phyloP scores from a whole-genome alignment of 2,888 invertebrate species.

The Beris chalybata region DNA sequence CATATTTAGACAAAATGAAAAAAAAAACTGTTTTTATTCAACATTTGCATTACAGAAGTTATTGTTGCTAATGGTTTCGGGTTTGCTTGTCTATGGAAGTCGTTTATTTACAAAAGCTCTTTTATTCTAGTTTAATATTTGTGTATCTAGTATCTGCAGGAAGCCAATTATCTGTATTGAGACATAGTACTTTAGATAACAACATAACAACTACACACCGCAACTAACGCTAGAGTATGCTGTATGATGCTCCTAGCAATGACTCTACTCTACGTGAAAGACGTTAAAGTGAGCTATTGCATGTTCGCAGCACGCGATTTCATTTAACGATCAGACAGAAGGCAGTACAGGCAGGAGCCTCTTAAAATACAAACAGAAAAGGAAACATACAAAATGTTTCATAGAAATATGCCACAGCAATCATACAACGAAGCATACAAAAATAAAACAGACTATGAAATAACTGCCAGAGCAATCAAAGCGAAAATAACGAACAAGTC shows the following conservation, averaged over 20 bases:
- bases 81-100: no score
- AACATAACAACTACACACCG: background rate
- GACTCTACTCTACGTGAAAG: background rate
- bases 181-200: conserved; percentile 9
- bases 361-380: conserved; percentile 38
- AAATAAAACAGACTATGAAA: conserved; percentile 27
- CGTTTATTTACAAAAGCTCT: no score
- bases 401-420: no score
- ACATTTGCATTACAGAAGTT: no score
- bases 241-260: background rate
- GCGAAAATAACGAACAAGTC: conserved; percentile 7
- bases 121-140: no score
- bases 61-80: no score
- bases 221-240: background rate
- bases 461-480: conserved; percentile 25
- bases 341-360: background rate
- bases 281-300: conserved; percentile 12
- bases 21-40: no score
- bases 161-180: background rate
- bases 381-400: background rate
- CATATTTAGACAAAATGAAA: no score
- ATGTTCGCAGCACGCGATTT: conserved; percentile 19
- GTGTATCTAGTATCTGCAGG: no score
- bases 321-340: conserved; percentile 14
- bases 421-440: conserved; percentile 10